Base-by-base conservation (phyloP, 2,113 vertebrate species). In the Hydrolagus affinis region DNA sequence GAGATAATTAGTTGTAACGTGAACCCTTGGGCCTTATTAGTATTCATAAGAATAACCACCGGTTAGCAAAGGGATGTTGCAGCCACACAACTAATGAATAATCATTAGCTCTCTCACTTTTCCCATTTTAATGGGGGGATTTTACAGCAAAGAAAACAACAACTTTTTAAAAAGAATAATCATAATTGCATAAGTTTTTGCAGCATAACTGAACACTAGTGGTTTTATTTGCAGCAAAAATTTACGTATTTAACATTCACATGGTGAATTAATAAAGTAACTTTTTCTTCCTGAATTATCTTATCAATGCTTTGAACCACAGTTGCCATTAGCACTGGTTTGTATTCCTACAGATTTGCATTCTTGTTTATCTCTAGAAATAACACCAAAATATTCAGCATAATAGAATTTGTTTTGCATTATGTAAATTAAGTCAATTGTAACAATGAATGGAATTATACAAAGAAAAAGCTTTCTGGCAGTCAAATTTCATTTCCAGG, bases 11-110 rank as follows among this genome's bases (percentile, higher is more conserved):
- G 78, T 66, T 60, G 66, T 83, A 68, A 8, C 28, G 25, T 83
- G 66, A 83, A 68, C 78, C 60, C 78, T 83, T 83, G 78, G 60
- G 78, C 17, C 78, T 83, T 83, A 83, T 83, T 83, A 83, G 60
- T 83, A 83, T 66, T 83, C 78, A 32, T 83, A 83, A 66, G 60
- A 83, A 66, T 83, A 83, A 83, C 66, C 78, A 83, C 78, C 23
- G 64, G 78, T 83, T 83, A 83, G 60, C 78, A 83, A 32, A 66
- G 66, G 25, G 60, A 83, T 32, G 25, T 21, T 23, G 44, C 32
- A 32, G 62, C 60, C 11, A 56, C 28, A 83, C 25, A 83, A 28
- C 78, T 32, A 66, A 60, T 83, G 60, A 83, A 83, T 83, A 32
- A 62, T 66, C 64, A 64, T 68, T 21, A 83, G 25, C 62, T 83